Evolutionary conservation across 2,888 invertebrate genomes (phyloP), one percentile per base, ranked within the genome.

Genomic region (Anthrax anthrax): DNA sequence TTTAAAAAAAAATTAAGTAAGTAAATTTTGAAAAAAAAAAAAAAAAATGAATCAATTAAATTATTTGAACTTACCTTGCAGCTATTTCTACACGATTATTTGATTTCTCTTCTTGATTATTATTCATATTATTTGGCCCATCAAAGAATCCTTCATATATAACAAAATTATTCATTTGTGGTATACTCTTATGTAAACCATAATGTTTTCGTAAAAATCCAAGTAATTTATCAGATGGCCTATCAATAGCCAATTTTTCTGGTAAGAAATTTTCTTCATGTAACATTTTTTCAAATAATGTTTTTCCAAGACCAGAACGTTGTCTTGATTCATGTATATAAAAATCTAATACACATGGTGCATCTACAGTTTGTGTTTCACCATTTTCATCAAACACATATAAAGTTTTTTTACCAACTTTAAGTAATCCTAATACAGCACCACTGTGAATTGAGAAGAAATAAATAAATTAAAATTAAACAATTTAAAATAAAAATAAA

Each of bases 261-360:
- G 86, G 81, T 42, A 69, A 65, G 39, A 80, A 71, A 44, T 78
- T 72, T 66, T 82, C 79, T 53, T 81, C 81, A 78, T 84, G 66
- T 50, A 76, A 69, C 92, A 96, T 92, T 58, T 79, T 74, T 55
- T 95, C 87, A 68, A 89, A 95, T 14, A 97, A 72, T 49, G 73
- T 68, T 58, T 80, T 84, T 4, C 96, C 96, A 61, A 81, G 75
- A 3, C 96, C 96, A 62, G 76, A 76, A 46, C 95, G 78, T 69
- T 95, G 95, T 41, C 79, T 75, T 3, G 83, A 78, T 62, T 83
- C 83, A 59, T 87, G 78, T 19, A 97, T 78, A 67, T 85, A 97
- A 71, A 97, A 96, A 67, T 97, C 96, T 42, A 97, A 75, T 47
- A 96, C 78, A 65, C 94, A 95, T 14, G 88, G 72, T 0, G 92